Percentiles rank a stretch among this genome's conserved stretches.
These are phyloP conservation scores for Minunthozetes semirufus DNA, from an alignment of 2,888 invertebrate genomes.

Conservation along the genomic window DNA sequence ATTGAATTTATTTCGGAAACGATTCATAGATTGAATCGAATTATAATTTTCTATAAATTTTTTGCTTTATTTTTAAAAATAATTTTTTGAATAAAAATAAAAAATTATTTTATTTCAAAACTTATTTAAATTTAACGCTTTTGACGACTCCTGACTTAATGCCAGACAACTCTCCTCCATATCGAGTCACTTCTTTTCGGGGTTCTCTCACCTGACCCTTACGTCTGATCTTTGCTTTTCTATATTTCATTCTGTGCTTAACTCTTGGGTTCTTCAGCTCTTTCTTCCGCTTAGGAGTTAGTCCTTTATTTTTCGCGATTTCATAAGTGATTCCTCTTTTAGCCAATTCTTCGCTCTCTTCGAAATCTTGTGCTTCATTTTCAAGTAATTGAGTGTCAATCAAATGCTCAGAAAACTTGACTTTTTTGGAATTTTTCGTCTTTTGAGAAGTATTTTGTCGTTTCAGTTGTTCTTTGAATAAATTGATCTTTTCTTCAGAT, in stretches of 20 bases:
- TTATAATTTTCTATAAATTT: constrained; percentile 12
- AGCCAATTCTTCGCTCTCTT: constrained; percentile 37
- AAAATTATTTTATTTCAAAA: constrained; percentile 3
- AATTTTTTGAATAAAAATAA: constrained; percentile 2
- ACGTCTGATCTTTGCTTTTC: constrained; percentile 82
- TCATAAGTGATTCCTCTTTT: constrained; percentile 78
- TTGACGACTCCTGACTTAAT: constrained; percentile 83
- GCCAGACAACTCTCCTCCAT: constrained; percentile 87
- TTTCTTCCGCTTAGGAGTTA: constrained; percentile 82
- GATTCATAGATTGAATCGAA: background rate
- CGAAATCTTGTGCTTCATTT: constrained; percentile 45
- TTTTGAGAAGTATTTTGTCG: constrained; percentile 41
- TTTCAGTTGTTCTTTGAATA: background rate
- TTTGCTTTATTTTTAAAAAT: constrained; percentile 21
- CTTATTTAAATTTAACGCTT: constrained; percentile 67
- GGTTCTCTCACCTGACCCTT: constrained; percentile 83
- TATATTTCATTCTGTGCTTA: constrained; percentile 83
- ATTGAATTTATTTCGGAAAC: background rate
- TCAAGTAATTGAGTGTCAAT: background rate
- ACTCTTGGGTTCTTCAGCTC: constrained; percentile 90
- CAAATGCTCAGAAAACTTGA: constrained; percentile 48
- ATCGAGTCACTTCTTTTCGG: constrained; percentile 69
- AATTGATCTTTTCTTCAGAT: constrained; percentile 44
- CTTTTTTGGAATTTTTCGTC: constrained; percentile 40
- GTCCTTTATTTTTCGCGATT: constrained; percentile 91